A percentile compares a stretch with the other conserved stretches of the same genome.
These are phyloP conservation scores for Drosophila conformis DNA, from an alignment of 2,888 invertebrate species.

Conservation along the genomic window DNA sequence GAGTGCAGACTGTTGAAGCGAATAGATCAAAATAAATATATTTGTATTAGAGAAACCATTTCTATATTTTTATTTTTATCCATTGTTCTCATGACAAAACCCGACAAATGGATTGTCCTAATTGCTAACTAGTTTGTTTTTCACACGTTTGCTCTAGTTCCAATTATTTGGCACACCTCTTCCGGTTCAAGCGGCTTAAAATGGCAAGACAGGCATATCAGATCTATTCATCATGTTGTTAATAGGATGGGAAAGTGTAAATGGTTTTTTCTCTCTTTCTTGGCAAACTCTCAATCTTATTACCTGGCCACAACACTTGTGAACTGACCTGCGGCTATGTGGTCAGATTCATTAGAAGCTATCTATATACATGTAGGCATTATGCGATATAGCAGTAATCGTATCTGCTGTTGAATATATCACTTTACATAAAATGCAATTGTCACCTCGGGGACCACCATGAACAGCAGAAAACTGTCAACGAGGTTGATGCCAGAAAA, in stretches of 20 bases:
- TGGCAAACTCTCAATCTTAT: slow-evolving; percentile 14
- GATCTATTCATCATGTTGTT: slow-evolving; percentile 65
- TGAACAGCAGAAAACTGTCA: slow-evolving; percentile 61
- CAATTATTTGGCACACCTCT: slow-evolving; percentile 63
- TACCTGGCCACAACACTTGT: slow-evolving; percentile 31
- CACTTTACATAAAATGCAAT: slow-evolving; percentile 71
- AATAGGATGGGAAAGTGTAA: slow-evolving; percentile 48
- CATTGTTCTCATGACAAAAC: slow-evolving; percentile 30
- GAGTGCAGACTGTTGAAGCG: background rate
- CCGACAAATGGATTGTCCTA: slow-evolving; percentile 28
- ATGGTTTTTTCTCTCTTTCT: slow-evolving; percentile 5
- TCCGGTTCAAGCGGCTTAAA: slow-evolving; percentile 51
- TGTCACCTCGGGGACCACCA: slow-evolving; percentile 67
- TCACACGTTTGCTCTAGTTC: slow-evolving; percentile 74
- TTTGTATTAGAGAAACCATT: background rate
- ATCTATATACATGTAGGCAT: background rate
- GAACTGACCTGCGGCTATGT: slow-evolving; percentile 49
- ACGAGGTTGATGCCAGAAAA: slow-evolving; percentile 14
- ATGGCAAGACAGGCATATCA: slow-evolving; percentile 36
- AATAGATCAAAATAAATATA: background rate
- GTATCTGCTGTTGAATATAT: slow-evolving; percentile 62
- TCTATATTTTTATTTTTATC: background rate
- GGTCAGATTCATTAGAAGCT: slow-evolving; percentile 53
- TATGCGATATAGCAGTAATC: slow-evolving; percentile 27
- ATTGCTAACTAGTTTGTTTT: slow-evolving; percentile 57